Base-by-base conservation (phyloP, 2,888 invertebrate genomes). In the Plemyria rubiginata region DNA sequence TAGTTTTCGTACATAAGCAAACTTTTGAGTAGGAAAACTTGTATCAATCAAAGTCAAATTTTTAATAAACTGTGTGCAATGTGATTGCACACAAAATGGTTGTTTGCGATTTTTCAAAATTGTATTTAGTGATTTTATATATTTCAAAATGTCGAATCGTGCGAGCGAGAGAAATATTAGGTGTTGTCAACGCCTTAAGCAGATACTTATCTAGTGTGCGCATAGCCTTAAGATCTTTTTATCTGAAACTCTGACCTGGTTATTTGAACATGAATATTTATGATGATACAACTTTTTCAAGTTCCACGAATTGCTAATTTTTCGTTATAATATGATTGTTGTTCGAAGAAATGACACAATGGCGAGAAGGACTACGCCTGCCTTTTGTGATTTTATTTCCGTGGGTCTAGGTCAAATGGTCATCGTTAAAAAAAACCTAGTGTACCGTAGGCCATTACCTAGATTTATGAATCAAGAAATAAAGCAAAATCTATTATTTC, bases 241-340 rank as follows among this genome's bases (percentile, higher is more conserved):
- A 32, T 40, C 22, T 29, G 15, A 50, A 50, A 36, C 32, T 41
- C 48, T 13, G 48, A 43, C 62, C 52, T 41, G 43, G 49, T 53
- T 46, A 16, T 9, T 29, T 9, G 38, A 49, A 28, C 51, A 55
- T 62, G 56, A 62, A 57, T 62, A 62, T 56, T 61, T 61, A 61
- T 43, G 40, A 51, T 32, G 48, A 46, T 40, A 51, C 28, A 16
- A 22, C 40, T 48, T 36, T 54, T 62, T 57, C 45, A 53, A 43
- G 43, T 43, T 53, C 36, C 53, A 16, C 22, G 46, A 52, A 52
- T 28, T 51, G 55, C 46, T 52, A 41, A 62, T 62, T 62, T 53
- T n/a, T 43, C 43, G 40, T 41, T 15, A 49, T 29, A 54, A 49
- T 9, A 22, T 40, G 41, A 11, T 22, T 48, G 51, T 36, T 54